Percentiles rank a stretch among this genome's conserved stretches.
phyloP scores from a whole-genome alignment of 2,888 invertebrate species.

The Acanthosepion lycidas region DNA sequence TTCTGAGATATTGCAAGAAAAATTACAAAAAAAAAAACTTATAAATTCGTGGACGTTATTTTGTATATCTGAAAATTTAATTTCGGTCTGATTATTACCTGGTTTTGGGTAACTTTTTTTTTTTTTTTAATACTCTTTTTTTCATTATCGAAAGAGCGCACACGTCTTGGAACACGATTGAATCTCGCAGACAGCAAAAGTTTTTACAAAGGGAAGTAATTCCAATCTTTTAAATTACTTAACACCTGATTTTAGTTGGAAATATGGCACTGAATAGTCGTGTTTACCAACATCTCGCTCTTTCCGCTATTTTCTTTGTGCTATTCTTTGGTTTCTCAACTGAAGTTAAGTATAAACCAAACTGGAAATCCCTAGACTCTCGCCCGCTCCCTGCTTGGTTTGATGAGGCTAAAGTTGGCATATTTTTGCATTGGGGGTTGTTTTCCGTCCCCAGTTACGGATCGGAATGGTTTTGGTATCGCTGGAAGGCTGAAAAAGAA shows the following conservation, averaged over 20 bases:
- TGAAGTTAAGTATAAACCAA: slow-evolving; percentile 77
- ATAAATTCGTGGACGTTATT: no score
- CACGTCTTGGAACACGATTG: no score
- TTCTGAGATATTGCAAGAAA: no score
- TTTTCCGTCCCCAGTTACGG: slow-evolving; percentile 91
- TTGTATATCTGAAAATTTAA: no score
- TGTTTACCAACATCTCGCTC: not conserved
- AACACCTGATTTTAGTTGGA: not conserved
- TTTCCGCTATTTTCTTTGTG: not conserved
- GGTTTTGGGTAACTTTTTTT: no score
- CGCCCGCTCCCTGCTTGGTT: slow-evolving; percentile 91
- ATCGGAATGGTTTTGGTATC: slow-evolving; percentile 76
- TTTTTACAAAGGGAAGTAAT: not conserved
- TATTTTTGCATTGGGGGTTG: slow-evolving; percentile 95
- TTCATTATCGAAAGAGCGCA: no score
- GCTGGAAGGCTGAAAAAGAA: slow-evolving; percentile 58
- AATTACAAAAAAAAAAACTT: no score
- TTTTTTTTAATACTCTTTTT: no score
- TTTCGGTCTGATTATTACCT: no score
- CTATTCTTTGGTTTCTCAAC: slow-evolving; percentile 44
- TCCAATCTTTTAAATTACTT: not conserved
- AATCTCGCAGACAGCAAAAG: no score
- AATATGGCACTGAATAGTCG: not conserved
- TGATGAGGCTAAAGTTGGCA: slow-evolving; percentile 91
- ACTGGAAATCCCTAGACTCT: slow-evolving; percentile 88